Conservation (phyloP, 2,113 vertebrate genomes). For the Calyptommatus sinebrachiatus region DNA sequence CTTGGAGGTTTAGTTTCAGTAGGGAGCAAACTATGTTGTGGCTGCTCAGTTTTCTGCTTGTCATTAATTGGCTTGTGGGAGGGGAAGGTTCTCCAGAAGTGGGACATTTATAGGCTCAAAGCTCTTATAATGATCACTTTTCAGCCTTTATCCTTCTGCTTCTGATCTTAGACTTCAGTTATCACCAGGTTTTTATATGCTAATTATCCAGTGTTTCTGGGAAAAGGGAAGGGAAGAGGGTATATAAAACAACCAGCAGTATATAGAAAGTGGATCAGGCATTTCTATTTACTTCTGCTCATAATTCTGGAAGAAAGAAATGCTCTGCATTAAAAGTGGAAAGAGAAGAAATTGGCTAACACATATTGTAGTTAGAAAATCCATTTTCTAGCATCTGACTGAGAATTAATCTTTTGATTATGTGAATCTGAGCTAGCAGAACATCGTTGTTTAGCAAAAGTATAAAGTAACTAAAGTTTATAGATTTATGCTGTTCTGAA, state of each 20-base stretch:
- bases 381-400: not conserved
- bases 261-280: constrained; percentile 11
- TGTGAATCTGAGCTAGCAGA: not conserved
- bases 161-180: constrained; percentile 64
- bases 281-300: constrained; percentile 21
- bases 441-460: constrained; percentile 21
- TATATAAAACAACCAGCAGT: constrained; percentile 11
- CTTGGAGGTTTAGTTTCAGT: constrained; percentile 56
- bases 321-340: accelerated
- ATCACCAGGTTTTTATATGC: constrained; percentile 65
- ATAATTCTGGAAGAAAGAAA: accelerated
- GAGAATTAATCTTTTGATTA: not conserved
- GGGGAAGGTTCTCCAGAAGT: constrained; percentile 63
- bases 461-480: not conserved
- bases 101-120: constrained; percentile 67
- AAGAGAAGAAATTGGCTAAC: not conserved
- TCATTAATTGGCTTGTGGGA: constrained; percentile 55
- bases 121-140: constrained; percentile 68
- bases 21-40: constrained; percentile 50
- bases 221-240: constrained; percentile 39
- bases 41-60: constrained; percentile 54
- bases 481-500: not conserved
- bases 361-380: not conserved
- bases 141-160: constrained; percentile 60
- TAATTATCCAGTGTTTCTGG: constrained; percentile 49